These are phyloP conservation scores for Psilopogon haemacephalus DNA, from an alignment of 2,113 vertebrate genomes.

Conservation along the genomic window DNA sequence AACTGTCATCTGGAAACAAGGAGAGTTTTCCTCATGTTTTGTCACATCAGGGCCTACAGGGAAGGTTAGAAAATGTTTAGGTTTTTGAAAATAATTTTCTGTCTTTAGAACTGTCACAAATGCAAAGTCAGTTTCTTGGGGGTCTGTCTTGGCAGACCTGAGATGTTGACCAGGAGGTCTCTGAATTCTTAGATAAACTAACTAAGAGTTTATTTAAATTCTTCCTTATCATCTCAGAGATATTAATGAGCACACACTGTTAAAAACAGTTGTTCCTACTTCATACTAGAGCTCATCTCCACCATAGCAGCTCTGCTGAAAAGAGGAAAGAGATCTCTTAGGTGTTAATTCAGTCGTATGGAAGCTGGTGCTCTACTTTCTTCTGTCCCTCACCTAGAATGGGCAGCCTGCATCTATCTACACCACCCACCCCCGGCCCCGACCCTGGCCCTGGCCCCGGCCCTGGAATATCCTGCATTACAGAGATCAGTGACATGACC, in stretches of 20 bases:
- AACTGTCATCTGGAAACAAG: not conserved
- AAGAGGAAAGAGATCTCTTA: not conserved
- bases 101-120: not conserved
- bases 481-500: not conserved
- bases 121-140: not conserved
- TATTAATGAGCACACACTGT: not conserved
- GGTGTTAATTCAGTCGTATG: not conserved
- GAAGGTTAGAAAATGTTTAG: not conserved
- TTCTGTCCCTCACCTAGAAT: not conserved
- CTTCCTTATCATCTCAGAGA: not conserved
- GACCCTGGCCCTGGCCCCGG: not conserved
- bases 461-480: not conserved
- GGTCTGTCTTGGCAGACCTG: not conserved
- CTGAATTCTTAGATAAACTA: not conserved
- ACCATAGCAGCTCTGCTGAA: not conserved
- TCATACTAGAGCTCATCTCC: not conserved
- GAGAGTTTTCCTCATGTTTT: not conserved
- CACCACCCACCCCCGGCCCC: not conserved
- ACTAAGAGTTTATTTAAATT: not conserved
- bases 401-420: not conserved
- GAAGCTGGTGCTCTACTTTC: not conserved
- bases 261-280: not conserved
- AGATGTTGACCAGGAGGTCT: not conserved
- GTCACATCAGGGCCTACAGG: not conserved
- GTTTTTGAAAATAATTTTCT: not conserved